Base-by-base conservation (phyloP, 2,888 invertebrate genomes). In the Dasypogon diadema region DNA sequence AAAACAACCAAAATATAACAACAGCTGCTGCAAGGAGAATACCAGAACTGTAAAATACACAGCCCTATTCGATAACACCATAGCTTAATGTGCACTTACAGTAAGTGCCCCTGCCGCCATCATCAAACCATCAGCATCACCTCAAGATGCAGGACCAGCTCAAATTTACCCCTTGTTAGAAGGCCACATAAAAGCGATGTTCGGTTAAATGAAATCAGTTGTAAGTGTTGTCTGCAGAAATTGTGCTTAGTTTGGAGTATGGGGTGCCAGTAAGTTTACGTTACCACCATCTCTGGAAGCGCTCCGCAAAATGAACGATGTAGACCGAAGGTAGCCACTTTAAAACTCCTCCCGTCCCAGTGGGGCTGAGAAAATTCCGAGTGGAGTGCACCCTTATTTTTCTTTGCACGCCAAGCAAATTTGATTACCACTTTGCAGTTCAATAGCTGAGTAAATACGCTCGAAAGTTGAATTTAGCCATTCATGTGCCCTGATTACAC, bases 381-480 rank as follows among this genome's bases (percentile, higher is more conserved):
- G 24, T 24, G 10, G 12, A 46, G 24, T 65, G 65, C 65, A 65
- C 65, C 54, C 54, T 34, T 30, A 70, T 54, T 70, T 54, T 54
- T 54, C 54, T 54, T 70, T 34, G 54, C 34, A 54, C 34, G 30
- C 70, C 51, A 30, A 77, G 58, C 68, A 77, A 77, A 77, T 77
- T 77, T 75, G 77, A 77, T 77, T 77, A 77, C 75, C 72, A 75
- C 72, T 77, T 77, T 70, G 70, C 75, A 75, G 75, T 60, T 77
- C 77, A 77, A 75, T 77, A 70, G 72, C 77, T 77, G 42, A 34
- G 70, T 70, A 77, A 77, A 77, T 77, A 77, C 60, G 68, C 51
- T 75, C 42, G 30, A 72, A 70, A 75, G 75, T 72, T 74, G 60
- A 65, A 77, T 77, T 75, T 77, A 75, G 75, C 77, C 60, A 77